Percentiles rank a stretch among this genome's conserved stretches.
Conservation (phyloP, 1,140 invertebrate species). For the Diorhabda carinulata region DNA sequence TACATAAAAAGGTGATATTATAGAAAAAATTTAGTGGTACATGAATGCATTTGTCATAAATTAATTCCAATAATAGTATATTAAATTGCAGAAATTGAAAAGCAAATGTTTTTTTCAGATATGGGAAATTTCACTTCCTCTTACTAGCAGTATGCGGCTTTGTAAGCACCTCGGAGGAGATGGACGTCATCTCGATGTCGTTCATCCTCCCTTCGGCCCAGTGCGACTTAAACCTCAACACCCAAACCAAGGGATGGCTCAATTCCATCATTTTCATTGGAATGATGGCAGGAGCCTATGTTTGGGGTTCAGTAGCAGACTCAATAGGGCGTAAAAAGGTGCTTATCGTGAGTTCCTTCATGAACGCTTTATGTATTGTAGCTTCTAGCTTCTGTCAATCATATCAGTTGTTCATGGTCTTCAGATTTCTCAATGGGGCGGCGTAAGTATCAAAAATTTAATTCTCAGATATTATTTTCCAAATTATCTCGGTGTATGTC, state of each 20-base stretch:
- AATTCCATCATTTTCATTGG: conserved; percentile 83
- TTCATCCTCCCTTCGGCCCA: conserved; percentile 90
- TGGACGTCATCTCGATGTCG: conserved; percentile 92
- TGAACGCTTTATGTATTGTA: conserved; percentile 85
- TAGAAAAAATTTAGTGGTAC: too few relatives aligned
- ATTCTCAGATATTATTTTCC: not conserved
- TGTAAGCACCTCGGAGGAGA: conserved; percentile 91
- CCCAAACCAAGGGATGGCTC: conserved; percentile 81
- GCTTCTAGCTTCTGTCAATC: conserved; percentile 82
- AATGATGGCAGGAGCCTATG: conserved; percentile 90
- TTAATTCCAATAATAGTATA: too few relatives aligned
- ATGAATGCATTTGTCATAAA: too few relatives aligned
- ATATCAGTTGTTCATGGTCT: conserved; percentile 82
- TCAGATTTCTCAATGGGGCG: conserved; percentile 85
- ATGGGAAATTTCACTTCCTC: conserved; percentile 89
- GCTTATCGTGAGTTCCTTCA: conserved; percentile 80
- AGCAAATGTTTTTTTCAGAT: conserved; percentile 42
- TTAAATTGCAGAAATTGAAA: too few relatives aligned
- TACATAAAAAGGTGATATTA: too few relatives aligned
- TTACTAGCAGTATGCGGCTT: conserved; percentile 85
- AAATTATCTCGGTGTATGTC: too few relatives aligned
- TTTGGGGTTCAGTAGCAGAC: conserved; percentile 88
- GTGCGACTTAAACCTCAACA: conserved; percentile 84
- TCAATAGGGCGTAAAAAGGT: conserved; percentile 78
- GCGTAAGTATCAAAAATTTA: conserved; percentile 65